Percentiles rank a stretch among this genome's conserved stretches.
Conservation (phyloP, 1,140 invertebrate species). For the Euborellia annulipes region DNA sequence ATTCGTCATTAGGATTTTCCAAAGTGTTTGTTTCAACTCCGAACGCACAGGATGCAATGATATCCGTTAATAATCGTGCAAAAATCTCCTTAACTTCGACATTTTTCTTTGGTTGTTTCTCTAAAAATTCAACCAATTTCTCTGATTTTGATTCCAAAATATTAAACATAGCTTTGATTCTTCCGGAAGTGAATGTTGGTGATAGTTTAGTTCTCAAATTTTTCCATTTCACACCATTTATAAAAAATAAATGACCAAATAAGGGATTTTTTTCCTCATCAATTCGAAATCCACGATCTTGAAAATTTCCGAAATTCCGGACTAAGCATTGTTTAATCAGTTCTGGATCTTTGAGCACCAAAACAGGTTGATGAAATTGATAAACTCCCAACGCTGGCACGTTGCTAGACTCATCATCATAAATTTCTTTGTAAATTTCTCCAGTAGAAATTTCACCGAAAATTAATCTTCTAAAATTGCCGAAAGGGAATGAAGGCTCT, state of each 20-base stretch:
- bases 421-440: conserved; percentile 12
- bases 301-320: conserved; percentile 37
- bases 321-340: conserved; percentile 40
- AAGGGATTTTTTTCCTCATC: conserved; percentile 30
- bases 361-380: conserved; percentile 23
- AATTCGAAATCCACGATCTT: conserved; percentile 28
- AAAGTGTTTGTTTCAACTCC: conserved; percentile 22
- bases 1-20: conserved; percentile 20
- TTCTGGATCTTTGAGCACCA: conserved; percentile 36
- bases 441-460: conserved; percentile 10
- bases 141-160: background rate
- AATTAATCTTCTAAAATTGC: conserved; percentile 20
- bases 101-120: background rate
- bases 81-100: conserved; percentile 5
- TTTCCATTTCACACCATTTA: conserved; percentile 25
- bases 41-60: conserved; percentile 22
- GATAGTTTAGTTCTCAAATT: conserved; percentile 27
- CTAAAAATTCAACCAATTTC: background rate
- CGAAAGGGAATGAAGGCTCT: conserved; percentile 20
- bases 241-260: conserved; percentile 12
- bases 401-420: conserved; percentile 13
- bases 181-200: conserved; percentile 31
- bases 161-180: conserved; percentile 26
- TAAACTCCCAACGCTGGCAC: conserved; percentile 21
- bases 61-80: conserved; percentile 13